These are phyloP conservation scores for Lasius fuliginosus DNA, from an alignment of 2,888 invertebrate species.

Conservation along the genomic window DNA sequence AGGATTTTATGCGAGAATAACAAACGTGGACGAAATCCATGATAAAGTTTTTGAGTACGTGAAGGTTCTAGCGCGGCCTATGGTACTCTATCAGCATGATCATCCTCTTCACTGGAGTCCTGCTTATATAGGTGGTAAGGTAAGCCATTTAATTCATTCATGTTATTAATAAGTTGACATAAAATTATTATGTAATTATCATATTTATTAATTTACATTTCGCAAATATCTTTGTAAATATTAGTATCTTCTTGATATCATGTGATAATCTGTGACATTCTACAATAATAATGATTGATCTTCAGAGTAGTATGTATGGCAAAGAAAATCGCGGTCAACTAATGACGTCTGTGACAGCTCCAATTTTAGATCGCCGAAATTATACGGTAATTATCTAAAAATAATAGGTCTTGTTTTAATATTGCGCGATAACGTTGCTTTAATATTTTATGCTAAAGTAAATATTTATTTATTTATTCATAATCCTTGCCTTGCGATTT, in stretches of 20 bases:
- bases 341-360: conserved; percentile 97
- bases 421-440: background rate
- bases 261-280: background rate
- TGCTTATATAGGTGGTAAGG: conserved; percentile 94
- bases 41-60: conserved; percentile 98
- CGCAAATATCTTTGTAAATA: background rate
- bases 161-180: background rate
- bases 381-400: conserved; percentile 89
- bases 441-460: conserved; percentile 1
- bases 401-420: background rate
- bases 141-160: conserved; percentile 81
- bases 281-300: conserved; percentile 63
- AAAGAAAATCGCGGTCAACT: conserved; percentile 92
- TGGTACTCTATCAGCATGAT: conserved; percentile 97
- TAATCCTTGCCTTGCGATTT: too few relatives aligned
- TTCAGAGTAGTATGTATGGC: conserved; percentile 90
- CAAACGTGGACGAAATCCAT: conserved; percentile 95
- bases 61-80: conserved; percentile 97
- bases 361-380: conserved; percentile 97
- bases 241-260: background rate
- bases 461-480: too few relatives aligned
- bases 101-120: conserved; percentile 99
- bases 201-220: background rate
- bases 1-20: conserved; percentile 97
- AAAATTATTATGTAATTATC: conserved; percentile 7